Evolutionary conservation across 2,113 vertebrate genomes (phyloP), one percentile per base, ranked within the genome.

Genomic region (Lophochroa leadbeateri): DNA sequence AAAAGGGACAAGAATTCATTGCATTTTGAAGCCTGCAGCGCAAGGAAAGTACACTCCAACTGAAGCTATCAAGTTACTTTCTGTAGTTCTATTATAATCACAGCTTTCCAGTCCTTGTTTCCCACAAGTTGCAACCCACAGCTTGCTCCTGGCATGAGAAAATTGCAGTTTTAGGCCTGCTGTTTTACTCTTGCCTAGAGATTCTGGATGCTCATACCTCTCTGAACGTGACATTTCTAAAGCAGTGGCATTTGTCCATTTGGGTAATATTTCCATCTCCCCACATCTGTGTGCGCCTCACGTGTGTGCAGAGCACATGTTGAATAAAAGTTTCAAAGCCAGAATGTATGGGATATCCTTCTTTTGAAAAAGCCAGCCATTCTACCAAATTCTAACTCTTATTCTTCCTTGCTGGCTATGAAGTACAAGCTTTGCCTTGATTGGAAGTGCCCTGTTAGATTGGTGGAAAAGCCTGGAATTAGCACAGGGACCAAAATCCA

Each of bases 401-500:
- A 29, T 10, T 71, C 16, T 52, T 79, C 27, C 18, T 0, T 3
- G 13, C 1, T 21, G 4, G 2, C 14, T 77, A 6, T 3, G 11
- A 92, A 74, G 35, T 6, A 21, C 33, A 86, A 80, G 4, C 4
- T 80, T 64, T 80, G 14, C 13, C 17, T 60, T 72, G 27, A 27
- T 7, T 76, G 9, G 9, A 75, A 43, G 7, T 61, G 3, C 6
- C 6, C 44, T 2, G 3, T 29, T 2, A 82, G 7, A 57, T 29
- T 14, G 13, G 35, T 64, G 37, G 13, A 3, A 72, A 90, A 86
- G 8, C 16, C 25, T 69, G 20, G 4, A 85, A 70, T 33, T 72
- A 55, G 6, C 6, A 79, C 18, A 68, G 13, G 5, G 3, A 43
- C 13, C 8, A 69, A 60, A 82, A 55, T 63, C 7, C n/a, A 64